Percentiles rank a stretch among this genome's conserved stretches.
phyloP scores from a whole-genome alignment of 2,113 vertebrate genomes.

The Mellivora capensis region DNA sequence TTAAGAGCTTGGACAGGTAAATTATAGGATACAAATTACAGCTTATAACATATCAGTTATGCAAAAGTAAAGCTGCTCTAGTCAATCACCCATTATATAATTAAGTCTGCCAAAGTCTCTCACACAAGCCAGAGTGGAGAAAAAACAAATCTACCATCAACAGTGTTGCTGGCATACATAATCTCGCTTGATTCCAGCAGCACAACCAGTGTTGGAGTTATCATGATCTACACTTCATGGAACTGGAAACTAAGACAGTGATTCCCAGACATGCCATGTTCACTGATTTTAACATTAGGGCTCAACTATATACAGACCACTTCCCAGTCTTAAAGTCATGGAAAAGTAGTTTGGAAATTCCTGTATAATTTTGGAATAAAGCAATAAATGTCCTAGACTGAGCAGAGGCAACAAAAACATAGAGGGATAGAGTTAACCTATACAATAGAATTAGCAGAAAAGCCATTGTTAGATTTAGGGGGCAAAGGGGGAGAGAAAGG shows the following conservation, averaged over 20 bases:
- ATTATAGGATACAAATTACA: slow-evolving; percentile 41
- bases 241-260: background rate
- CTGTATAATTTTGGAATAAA: background rate
- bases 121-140: background rate
- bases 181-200: background rate
- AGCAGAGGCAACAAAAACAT: background rate
- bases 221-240: background rate
- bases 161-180: background rate
- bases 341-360: background rate
- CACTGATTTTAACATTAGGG: background rate
- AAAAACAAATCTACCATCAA: background rate
- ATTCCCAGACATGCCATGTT: background rate
- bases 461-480: background rate
- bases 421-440: background rate
- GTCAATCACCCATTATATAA: slow-evolving; percentile 30
- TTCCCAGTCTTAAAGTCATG: background rate
- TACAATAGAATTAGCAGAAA: background rate
- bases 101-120: slow-evolving; percentile 35
- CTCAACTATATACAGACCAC: background rate
- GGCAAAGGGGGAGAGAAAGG: background rate
- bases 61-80: slow-evolving; percentile 16
- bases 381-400: background rate
- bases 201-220: background rate
- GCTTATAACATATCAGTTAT: slow-evolving; percentile 33
- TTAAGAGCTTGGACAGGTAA: slow-evolving; percentile 49